These are phyloP conservation scores for Polydrusus tereticollis DNA, from an alignment of 2,888 invertebrate genomes.

Conservation along the genomic window DNA sequence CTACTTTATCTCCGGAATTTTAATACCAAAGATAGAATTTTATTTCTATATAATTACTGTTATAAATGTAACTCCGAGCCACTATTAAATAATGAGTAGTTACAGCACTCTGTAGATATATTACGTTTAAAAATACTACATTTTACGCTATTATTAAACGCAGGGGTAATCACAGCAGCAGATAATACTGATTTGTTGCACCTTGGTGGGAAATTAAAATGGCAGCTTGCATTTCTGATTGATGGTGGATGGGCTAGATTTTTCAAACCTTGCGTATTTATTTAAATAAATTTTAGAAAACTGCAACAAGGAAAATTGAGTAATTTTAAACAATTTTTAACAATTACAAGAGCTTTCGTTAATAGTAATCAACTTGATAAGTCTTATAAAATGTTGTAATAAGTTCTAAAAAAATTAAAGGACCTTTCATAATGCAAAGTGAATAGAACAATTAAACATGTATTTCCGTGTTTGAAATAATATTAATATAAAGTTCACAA, in stretches of 20 bases:
- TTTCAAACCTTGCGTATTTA: background rate
- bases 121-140: background rate
- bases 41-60: background rate
- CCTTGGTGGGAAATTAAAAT: background rate
- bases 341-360: too few relatives aligned
- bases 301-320: too few relatives aligned
- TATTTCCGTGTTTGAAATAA: too few relatives aligned
- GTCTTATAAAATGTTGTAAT: too few relatives aligned
- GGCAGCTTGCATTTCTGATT: background rate
- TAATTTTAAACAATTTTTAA: too few relatives aligned
- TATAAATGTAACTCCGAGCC: background rate
- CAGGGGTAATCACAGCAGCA: background rate
- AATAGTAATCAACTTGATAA: too few relatives aligned
- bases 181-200: background rate
- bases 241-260: background rate
- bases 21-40: background rate
- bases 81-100: background rate
- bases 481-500: too few relatives aligned
- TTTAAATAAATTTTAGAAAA: too few relatives aligned
- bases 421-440: too few relatives aligned
- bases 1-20: background rate
- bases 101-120: background rate
- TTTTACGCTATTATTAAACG: conserved; percentile 1
- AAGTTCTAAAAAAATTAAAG: too few relatives aligned
- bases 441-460: too few relatives aligned